Conservation (phyloP, 2,888 invertebrate species). For the Drosophila mayaguana region DNA sequence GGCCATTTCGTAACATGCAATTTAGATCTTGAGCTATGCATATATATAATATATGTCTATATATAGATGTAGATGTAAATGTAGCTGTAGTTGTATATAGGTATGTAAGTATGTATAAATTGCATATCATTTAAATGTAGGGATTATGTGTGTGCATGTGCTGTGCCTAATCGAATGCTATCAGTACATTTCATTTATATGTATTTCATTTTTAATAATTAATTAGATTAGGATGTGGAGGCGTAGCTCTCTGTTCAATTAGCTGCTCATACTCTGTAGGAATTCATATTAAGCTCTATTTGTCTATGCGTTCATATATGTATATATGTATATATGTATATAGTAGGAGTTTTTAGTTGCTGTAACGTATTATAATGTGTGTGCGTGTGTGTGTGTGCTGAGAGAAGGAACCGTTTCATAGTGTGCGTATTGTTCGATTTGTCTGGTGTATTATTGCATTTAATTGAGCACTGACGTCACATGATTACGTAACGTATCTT, state of each 20-base stretch:
- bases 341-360: slow-evolving; percentile 15
- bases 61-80: slow-evolving; percentile 9
- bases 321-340: slow-evolving; percentile 17
- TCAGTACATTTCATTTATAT: slow-evolving; percentile 38
- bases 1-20: slow-evolving; percentile 44
- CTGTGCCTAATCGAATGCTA: slow-evolving; percentile 35
- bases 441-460: slow-evolving; percentile 44
- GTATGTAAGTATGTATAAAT: slow-evolving; percentile 7
- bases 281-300: slow-evolving; percentile 74
- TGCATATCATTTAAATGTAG: slow-evolving; percentile 11
- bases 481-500: slow-evolving; percentile 24
- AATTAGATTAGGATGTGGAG: slow-evolving; percentile 29
- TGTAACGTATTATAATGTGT: not conserved
- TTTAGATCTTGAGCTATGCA: slow-evolving; percentile 44
- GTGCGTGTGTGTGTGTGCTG: slow-evolving; percentile 31
- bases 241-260: slow-evolving; percentile 14
- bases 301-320: slow-evolving; percentile 52
- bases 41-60: slow-evolving; percentile 6
- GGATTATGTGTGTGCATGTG: slow-evolving; percentile 16
- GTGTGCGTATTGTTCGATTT: slow-evolving; percentile 35
- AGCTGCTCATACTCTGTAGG: slow-evolving; percentile 52
- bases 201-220: slow-evolving; percentile 7
- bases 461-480: slow-evolving; percentile 66
- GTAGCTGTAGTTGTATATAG: slow-evolving; percentile 5
- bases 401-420: slow-evolving; percentile 64